phyloP scores from a whole-genome alignment of 1,140 invertebrate genomes.

The Drosophila suzukii region DNA sequence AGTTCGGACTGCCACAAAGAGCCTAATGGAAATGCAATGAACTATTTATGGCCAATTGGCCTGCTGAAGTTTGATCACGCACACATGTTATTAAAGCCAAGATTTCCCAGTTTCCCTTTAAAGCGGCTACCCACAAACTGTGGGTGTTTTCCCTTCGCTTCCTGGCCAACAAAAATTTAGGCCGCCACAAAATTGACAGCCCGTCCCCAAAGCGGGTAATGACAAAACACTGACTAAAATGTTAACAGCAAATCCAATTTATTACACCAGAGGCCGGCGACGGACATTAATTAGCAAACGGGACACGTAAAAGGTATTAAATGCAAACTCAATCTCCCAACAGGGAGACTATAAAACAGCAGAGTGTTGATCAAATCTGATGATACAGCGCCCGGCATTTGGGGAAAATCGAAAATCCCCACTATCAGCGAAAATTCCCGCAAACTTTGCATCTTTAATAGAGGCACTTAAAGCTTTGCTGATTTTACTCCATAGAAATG shows the following conservation, averaged over 20 bases:
- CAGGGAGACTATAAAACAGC: conserved; percentile 11
- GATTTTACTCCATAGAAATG: conserved; percentile 7
- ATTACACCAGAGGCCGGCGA: conserved; percentile 29
- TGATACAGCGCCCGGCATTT: conserved; percentile 19
- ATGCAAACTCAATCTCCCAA: conserved; percentile 36
- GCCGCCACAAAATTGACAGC: conserved; percentile 29
- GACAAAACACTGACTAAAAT: conserved; percentile 43
- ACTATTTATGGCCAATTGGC: conserved; percentile 54
- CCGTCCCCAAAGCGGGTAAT: conserved; percentile 24
- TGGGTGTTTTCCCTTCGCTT: conserved; percentile 8
- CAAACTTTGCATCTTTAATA: conserved; percentile 6
- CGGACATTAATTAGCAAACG: conserved; percentile 59
- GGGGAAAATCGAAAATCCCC: neutral
- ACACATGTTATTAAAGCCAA: conserved; percentile 24
- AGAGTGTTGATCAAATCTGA: conserved; percentile 30
- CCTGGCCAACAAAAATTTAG: conserved; percentile 16
- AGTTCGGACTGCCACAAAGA: conserved; percentile 8
- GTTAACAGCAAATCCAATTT: conserved; percentile 69
- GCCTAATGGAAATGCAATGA: conserved; percentile 64
- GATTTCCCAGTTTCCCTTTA: conserved; percentile 17
- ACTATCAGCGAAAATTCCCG: neutral
- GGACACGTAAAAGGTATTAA: conserved; percentile 63
- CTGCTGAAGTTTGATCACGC: conserved; percentile 32
- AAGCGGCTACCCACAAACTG: conserved; percentile 6
- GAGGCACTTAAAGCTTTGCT: neutral